Base-by-base conservation (phyloP, 2,888 invertebrate species). In the Rhyacophila evoluta region DNA sequence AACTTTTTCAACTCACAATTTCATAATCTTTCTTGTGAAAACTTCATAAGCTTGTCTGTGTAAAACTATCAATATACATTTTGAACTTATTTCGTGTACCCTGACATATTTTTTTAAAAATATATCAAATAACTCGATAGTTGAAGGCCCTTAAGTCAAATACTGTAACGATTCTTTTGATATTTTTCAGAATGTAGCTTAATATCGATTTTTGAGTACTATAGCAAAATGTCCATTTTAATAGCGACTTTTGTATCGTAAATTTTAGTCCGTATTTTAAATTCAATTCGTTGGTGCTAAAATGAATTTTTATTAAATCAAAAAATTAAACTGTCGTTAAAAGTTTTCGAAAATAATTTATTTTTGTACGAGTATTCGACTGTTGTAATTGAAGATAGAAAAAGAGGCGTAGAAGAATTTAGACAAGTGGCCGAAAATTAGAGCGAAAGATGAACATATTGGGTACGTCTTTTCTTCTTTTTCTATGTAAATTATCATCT, bases 221-320 rank as follows among this genome's bases (percentile, higher is more conserved):
- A 79, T 39, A 68, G 19, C 37, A 79, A 72, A 33, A 79, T 77
- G 79, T 79, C 77, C 79, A 79, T 77, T 76, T 71, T 36, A 8
- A 37, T 2, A 72, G n/a, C 33, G 67, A 77, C 33, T 72, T 77
- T 72, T 39, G 38, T 41, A 75, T 67, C 68, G 72, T 37, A 72
- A 72, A 36, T 39, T 71, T 76, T 68, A 76, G 79, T 79, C 74
- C 71, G 76, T 79, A 70, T 72, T 76, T 73, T 73, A 69, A 78
- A 36, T 77, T 80, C 77, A 80, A 80, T 78, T 75, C 68, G 68
- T 80, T 81, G 81, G 81, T 81, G 81, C 81, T 82, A 82, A 76
- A 68, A 77, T 38, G 29, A 72, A 37, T 68, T 73, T 55, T 69
- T 77, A 74, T 78, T 28, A 74, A 38, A 33, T 70, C 4, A 39